Base-by-base conservation (phyloP, 2,797 vertebrate genomes). In the Thamnophis elegans region DNA sequence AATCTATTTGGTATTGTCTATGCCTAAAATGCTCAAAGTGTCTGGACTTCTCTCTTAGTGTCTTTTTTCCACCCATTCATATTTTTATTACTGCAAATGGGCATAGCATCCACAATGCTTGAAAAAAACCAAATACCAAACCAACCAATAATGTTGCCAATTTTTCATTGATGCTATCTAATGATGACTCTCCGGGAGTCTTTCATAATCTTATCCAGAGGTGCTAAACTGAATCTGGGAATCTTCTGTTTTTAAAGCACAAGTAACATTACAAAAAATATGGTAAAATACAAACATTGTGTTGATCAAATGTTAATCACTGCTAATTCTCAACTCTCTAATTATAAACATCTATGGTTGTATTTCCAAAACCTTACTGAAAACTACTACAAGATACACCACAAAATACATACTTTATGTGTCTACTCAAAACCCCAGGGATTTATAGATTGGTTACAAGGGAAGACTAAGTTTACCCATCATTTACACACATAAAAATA, bases 401-500 rank as follows among this genome's bases (percentile, higher is more conserved):
- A 51, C 53, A 55, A 32, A 68, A 32, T 18, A 68, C 13, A 32
- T 36, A 90, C 7, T 14, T 85, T 9, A 86, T 56, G 68, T 28
- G 58, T 58, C 68, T 73, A 28, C 22, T 10, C 6, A 0, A 73
- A 93, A 28, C 1, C 3, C 0, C 22, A 36, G 87, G 56, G 82
- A 87, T 14, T 60, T 22, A 47, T 28, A 87, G n/a, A 82, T 22
- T 88, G 47, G n/a, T 42, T 47, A 60, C n/a, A 92, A 54, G 22
- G 55, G 28, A 56, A 89, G 59, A 59, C 32, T 60, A 53, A 51
- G 26, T 92, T 92, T 53, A 36, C 26, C 13, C 14, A 12, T 92
- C 36, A 78, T 87, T 94, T 95, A 51, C 94, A 88, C 93, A 95
- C 26, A 90, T 54, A 91, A 91, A 96, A 92, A 20, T 5, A 92